phyloP scores from a whole-genome alignment of 1,140 invertebrate species.

The Hestina assimilis region DNA sequence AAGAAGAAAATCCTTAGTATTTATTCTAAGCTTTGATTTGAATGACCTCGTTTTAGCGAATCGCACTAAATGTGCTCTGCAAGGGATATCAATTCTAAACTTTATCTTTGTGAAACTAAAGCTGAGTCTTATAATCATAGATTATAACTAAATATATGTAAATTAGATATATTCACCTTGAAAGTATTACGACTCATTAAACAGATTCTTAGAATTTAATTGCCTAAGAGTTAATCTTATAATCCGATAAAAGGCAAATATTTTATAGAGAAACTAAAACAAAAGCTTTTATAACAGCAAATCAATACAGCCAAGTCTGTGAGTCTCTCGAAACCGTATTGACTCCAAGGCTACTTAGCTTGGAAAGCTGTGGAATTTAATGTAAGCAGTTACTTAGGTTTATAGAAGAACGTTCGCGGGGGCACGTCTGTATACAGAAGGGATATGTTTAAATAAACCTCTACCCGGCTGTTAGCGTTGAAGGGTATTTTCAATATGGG shows the following conservation, averaged over 20 bases:
- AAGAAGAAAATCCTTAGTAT: too few relatives aligned
- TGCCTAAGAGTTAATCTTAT: slow-evolving; percentile 27
- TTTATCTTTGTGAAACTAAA: neutral
- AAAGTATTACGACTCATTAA: too few relatives aligned
- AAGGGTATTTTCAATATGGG: slow-evolving; percentile 78
- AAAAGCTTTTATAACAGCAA: slow-evolving; percentile 45
- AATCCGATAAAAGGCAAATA: slow-evolving; percentile 45
- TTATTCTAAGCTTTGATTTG: neutral
- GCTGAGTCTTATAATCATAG: too few relatives aligned
- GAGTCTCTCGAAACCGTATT: slow-evolving; percentile 27
- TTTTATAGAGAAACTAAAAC: slow-evolving; percentile 40
- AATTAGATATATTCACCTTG: too few relatives aligned
- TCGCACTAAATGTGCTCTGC: neutral
- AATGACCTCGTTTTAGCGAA: neutral
- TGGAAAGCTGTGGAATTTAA: slow-evolving; percentile 47
- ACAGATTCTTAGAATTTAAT: neutral
- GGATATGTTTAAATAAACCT: slow-evolving; percentile 68
- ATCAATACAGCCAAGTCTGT: slow-evolving; percentile 32
- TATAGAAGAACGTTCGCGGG: slow-evolving; percentile 33
- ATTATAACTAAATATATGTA: too few relatives aligned
- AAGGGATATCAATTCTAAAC: neutral
- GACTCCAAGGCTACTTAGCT: slow-evolving; percentile 28
- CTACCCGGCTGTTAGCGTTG: slow-evolving; percentile 66
- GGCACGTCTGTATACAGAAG: slow-evolving; percentile 44
- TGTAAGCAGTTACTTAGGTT: slow-evolving; percentile 46